Evolutionary conservation across 2,888 invertebrate genomes (phyloP).

Genomic region (Villa cingulata): DNA sequence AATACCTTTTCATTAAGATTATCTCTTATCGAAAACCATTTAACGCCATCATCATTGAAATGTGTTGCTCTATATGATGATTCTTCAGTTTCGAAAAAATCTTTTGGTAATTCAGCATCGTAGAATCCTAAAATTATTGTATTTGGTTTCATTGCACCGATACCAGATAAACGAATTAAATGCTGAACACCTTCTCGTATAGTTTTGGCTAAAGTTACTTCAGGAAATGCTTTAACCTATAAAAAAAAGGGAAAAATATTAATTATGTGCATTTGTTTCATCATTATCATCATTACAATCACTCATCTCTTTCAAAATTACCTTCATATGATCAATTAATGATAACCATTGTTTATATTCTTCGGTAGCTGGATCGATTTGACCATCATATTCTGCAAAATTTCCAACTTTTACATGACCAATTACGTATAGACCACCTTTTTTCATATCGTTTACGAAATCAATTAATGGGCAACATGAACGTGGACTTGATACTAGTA

Average conservation of each 20-base stretch:
- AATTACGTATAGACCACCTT: conserved; percentile 76
- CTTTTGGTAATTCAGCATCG: conserved; percentile 58
- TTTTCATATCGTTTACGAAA: conserved; percentile 96
- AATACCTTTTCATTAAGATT: conserved; percentile 36
- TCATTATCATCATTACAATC: no score
- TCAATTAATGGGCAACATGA: conserved; percentile 84
- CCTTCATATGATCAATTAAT: conserved; percentile 87
- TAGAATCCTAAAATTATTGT: conserved; percentile 92
- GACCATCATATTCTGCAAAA: conserved; percentile 33
- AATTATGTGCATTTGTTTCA: no score
- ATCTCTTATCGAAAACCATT: conserved; percentile 43
- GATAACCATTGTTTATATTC: conserved; percentile 83
- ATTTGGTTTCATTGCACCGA: conserved; percentile 99
- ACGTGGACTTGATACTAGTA: conserved; percentile 83
- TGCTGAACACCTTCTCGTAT: conserved; percentile 88
- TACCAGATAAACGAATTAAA: conserved; percentile 76
- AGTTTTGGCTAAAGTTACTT: conserved; percentile 73
- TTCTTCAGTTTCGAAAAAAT: conserved; percentile 57
- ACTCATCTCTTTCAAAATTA: conserved; percentile 26
- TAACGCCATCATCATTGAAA: conserved; percentile 38
- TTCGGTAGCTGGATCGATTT: conserved; percentile 55
- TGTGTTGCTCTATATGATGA: conserved; percentile 48
- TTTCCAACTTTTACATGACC: conserved; percentile 67
- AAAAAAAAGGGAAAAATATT: background rate
- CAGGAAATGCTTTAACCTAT: conserved; percentile 88